Conservation (phyloP, 2,797 vertebrate species). For the Sardinella longiceps region DNA sequence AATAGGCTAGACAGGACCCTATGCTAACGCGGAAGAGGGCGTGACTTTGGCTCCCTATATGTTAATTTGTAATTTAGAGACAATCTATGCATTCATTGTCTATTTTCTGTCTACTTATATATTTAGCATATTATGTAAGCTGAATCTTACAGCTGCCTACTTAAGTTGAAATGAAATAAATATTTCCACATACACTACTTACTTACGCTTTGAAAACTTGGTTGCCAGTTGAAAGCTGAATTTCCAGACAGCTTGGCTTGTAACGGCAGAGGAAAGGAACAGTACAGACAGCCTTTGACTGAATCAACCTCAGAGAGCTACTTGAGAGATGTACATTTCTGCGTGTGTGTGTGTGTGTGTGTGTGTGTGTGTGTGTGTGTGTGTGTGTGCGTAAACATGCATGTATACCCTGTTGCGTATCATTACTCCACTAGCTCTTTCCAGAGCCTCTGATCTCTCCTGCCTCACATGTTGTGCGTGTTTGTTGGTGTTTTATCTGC, state of each 20-base stretch:
- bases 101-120: not conserved
- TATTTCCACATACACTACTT: not conserved
- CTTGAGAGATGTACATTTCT: not conserved
- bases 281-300: not conserved
- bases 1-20: too few species aligned
- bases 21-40: too few species aligned
- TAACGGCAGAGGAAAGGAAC: not conserved
- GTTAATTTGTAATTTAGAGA: not conserved
- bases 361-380: not conserved
- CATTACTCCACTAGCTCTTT: not conserved
- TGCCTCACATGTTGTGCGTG: not conserved
- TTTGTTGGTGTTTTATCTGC: not conserved
- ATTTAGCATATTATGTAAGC: constrained; percentile 19
- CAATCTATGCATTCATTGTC: not conserved
- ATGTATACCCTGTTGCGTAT: not conserved
- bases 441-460: not conserved
- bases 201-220: not conserved
- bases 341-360: not conserved
- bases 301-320: not conserved
- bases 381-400: not conserved
- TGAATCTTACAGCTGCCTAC: too few species aligned
- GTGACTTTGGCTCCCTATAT: too few species aligned
- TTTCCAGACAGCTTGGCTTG: not conserved
- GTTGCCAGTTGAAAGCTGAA: not conserved
- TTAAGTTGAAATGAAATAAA: not conserved